phyloP scores from a whole-genome alignment of 2,113 vertebrate species.

The Grammomys surdaster region DNA sequence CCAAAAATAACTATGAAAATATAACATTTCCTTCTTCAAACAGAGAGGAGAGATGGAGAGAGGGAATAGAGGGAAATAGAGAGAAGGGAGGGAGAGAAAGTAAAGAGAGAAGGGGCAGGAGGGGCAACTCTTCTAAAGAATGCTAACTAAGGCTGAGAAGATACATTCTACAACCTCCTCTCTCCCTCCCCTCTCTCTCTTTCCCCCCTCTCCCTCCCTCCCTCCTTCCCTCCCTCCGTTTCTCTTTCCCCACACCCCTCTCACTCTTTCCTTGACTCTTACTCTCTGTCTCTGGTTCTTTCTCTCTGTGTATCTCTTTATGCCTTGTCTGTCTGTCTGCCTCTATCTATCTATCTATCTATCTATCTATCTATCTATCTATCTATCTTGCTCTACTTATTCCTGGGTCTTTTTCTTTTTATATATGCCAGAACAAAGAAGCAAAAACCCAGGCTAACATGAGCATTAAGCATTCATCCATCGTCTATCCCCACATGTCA shows the following conservation, averaged over 20 bases:
- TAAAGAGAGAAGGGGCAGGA: background rate
- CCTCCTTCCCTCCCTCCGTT: no score
- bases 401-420: background rate
- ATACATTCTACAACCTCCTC: background rate
- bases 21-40: background rate
- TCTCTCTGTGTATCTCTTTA: background rate
- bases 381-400: background rate
- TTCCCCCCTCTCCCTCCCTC: background rate
- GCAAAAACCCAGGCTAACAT: background rate
- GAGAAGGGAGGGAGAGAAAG: background rate
- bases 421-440: constrained; percentile 2
- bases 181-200: accelerated
- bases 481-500: background rate
- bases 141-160: background rate
- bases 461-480: background rate
- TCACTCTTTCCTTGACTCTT: background rate
- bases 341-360: background rate
- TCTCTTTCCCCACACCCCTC: no score
- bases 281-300: no score
- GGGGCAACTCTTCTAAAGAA: background rate
- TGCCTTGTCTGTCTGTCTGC: background rate
- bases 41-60: background rate
- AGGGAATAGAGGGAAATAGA: background rate
- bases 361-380: background rate
- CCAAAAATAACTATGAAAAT: constrained; percentile 34